Conservation (phyloP, 1,140 invertebrate genomes). For the Eubasilissa regina region DNA sequence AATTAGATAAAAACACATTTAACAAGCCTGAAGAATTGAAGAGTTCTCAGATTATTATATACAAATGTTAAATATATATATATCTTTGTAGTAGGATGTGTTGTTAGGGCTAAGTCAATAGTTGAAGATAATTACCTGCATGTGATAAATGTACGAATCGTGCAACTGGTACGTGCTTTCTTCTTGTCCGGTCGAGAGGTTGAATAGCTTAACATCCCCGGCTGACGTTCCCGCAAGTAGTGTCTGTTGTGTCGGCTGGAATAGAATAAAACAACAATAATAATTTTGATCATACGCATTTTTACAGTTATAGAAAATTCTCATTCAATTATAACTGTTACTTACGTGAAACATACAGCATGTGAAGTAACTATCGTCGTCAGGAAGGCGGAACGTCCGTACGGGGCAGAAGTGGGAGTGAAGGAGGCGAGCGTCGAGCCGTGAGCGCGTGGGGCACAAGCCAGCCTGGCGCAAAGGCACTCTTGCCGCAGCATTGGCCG, state of each 20-base stretch:
- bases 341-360: conserved; percentile 74
- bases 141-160: conserved; percentile 86
- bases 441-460: conserved; percentile 73
- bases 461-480: conserved; percentile 73
- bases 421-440: conserved; percentile 85
- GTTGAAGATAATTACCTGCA: conserved; percentile 78
- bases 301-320: too few species aligned
- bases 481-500: conserved; percentile 81
- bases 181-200: conserved; percentile 85
- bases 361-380: conserved; percentile 88
- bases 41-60: too few species aligned
- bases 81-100: too few species aligned
- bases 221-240: conserved; percentile 89
- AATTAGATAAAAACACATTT: too few species aligned
- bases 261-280: conserved; percentile 55
- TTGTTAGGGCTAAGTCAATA: too few species aligned
- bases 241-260: conserved; percentile 83
- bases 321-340: not conserved
- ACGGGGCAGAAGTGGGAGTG: conserved; percentile 93
- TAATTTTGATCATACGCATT: too few species aligned
- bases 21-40: too few species aligned
- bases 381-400: conserved; percentile 83
- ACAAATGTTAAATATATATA: too few species aligned
- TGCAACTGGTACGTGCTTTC: conserved; percentile 86
- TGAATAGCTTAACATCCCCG: conserved; percentile 92